Conservation (phyloP, 2,888 invertebrate genomes). For the Oscheius myriophilus region DNA sequence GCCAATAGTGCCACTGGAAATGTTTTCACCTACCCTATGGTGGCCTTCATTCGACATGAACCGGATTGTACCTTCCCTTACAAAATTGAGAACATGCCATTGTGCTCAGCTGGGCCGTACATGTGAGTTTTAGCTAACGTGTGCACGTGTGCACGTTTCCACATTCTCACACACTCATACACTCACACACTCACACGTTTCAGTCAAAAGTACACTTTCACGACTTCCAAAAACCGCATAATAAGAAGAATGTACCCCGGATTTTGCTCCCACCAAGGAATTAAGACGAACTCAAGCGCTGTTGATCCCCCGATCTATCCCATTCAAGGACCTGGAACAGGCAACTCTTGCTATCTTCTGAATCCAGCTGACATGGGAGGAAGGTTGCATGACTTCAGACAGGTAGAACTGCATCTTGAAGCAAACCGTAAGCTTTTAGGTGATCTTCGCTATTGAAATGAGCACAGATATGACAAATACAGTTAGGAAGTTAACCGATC, state of each 20-base stretch:
- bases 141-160: too few species aligned
- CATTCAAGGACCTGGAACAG: not conserved
- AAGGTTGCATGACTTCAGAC: constrained; percentile 19
- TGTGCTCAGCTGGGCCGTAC: not conserved
- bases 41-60: not conserved
- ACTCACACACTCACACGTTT: too few species aligned
- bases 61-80: constrained; percentile 14
- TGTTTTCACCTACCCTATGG: constrained; percentile 10
- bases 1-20: not conserved
- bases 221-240: not conserved
- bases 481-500: not conserved
- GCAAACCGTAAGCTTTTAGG: not conserved
- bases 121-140: not conserved
- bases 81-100: constrained; percentile 3
- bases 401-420: not conserved
- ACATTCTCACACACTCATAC: too few species aligned
- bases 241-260: constrained; percentile 9
- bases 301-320: constrained; percentile 1
- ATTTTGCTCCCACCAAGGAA: constrained; percentile 5
- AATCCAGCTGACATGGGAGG: constrained; percentile 11
- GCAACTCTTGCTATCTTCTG: constrained; percentile 3
- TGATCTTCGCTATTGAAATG: constrained; percentile 12
- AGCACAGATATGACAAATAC: not conserved
- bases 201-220: too few species aligned
- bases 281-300: not conserved